These are phyloP conservation scores for Tachysurus fulvidraco DNA, from an alignment of 2,113 vertebrate genomes.

Conservation along the genomic window DNA sequence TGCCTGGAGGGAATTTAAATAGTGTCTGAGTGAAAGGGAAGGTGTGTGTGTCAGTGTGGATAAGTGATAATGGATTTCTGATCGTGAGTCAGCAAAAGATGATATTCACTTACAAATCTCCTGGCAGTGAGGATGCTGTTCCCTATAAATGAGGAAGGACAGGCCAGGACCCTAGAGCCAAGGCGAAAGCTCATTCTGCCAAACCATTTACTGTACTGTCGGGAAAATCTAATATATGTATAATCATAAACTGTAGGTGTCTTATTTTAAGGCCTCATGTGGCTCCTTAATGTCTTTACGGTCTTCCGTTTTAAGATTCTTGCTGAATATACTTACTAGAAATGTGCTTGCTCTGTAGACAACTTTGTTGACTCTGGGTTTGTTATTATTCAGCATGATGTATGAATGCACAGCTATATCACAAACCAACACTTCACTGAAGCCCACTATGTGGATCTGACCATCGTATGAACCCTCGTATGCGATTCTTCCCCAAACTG, in stretches of 20 bases:
- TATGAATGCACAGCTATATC: not conserved
- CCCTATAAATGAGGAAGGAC: slow-evolving; percentile 23
- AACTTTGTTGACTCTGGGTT: not conserved
- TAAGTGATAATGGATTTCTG: slow-evolving; percentile 34
- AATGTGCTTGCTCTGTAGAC: not conserved
- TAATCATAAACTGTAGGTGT: not conserved
- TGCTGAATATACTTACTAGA: not conserved
- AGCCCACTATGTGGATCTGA: not conserved
- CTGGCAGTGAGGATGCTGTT: slow-evolving; percentile 11
- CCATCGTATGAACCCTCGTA: not conserved
- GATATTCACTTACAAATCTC: slow-evolving; percentile 33
- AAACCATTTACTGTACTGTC: slow-evolving; percentile 12
- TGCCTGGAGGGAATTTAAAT: slow-evolving; percentile 8
- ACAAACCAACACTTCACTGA: not conserved
- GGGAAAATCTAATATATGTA: slow-evolving; percentile 1
- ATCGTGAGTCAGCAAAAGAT: slow-evolving; percentile 30
- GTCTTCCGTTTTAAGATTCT: not conserved
- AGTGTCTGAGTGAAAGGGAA: slow-evolving; percentile 14
- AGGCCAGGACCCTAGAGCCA: not conserved
- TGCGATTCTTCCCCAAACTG: not conserved
- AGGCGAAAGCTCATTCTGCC: not conserved
- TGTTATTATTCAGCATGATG: not conserved
- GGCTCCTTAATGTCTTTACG: not conserved
- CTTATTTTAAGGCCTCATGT: not conserved
- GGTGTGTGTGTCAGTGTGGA: not conserved